Base-by-base conservation (phyloP, 2,113 vertebrate genomes). In the Rynchops niger region DNA sequence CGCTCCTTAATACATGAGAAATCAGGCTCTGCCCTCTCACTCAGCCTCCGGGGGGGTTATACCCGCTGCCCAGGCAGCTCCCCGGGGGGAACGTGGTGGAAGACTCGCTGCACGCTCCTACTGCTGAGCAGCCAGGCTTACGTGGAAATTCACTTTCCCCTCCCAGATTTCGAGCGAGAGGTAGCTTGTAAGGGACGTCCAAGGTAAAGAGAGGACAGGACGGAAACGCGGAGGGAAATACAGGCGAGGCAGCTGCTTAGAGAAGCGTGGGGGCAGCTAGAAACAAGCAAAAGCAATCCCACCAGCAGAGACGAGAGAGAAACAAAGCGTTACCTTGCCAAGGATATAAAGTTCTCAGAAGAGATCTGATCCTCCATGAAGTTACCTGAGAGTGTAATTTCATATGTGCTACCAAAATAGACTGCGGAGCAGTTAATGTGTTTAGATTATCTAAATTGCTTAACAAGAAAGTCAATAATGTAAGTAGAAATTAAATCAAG, bases 391-490 rank as follows among this genome's bases (percentile, higher is more conserved):
- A 69, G 85, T 53, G 71, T 91, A 66, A 78, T 87, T 88, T 76
- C 42, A 36, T 84, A 61, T n/a, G 81, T 72, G 93, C 88, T 52
- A 73, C 92, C 86, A 26, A 80, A 94, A 96, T 52, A 91, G 89
- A 95, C 69, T 95, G 88, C 80, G 29, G 79, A 69, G 88, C 90
- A 65, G 72, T 91, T 78, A 76, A 97, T 96, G 96, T 94, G 97
- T 96, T 98, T 91, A 96, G 97, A 93, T 95, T 82, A 94, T 78
- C 93, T 82, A 58, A 88, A 95, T 87, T 73, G 78, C 73, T 40
- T 62, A 88, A 91, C 88, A 27, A 92, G 95, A 36, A 82, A 91
- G 95, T 74, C 59, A 96, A 91, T 90, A 91, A 95, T 6, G 95
- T 23, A 47, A 88, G 90, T 6, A 87, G 95, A 84, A 87, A 89